Evolutionary conservation across 2,888 invertebrate genomes (phyloP).

Genomic region (Lapara coniferarum): DNA sequence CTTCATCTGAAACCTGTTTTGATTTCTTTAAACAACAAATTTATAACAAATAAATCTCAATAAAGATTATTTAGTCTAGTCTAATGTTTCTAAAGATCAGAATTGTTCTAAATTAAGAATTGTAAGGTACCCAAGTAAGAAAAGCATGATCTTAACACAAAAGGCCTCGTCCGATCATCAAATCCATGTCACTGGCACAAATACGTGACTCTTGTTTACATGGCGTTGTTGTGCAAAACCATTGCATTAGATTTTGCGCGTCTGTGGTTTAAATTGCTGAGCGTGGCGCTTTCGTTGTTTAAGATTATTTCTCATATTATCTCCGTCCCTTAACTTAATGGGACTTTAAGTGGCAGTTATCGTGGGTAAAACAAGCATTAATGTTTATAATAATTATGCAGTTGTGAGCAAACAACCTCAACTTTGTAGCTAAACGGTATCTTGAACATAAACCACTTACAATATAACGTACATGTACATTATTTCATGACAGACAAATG

Average conservation of each 20-base stretch:
- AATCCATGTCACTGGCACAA: conserved; percentile 58
- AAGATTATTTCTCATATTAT: neutral
- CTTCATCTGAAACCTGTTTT: no score
- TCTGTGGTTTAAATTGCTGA: neutral
- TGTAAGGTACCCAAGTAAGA: conserved; percentile 31
- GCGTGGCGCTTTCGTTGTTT: neutral
- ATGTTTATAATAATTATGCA: no score
- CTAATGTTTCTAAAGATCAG: no score
- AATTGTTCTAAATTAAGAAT: neutral
- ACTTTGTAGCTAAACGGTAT: no score
- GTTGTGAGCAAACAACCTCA: no score
- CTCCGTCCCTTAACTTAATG: no score
- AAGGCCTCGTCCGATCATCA: conserved; percentile 30
- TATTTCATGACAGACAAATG: neutral
- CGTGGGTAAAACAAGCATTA: no score
- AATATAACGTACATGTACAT: neutral
- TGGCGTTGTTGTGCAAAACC: conserved; percentile 49
- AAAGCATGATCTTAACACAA: conserved; percentile 63
- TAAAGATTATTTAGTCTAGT: no score
- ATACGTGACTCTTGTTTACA: conserved; percentile 51
- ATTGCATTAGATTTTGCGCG: conserved; percentile 18
- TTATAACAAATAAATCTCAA: no score
- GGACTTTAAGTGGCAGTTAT: no score
- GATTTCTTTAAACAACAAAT: no score
- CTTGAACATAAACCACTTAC: neutral